Evolutionary conservation across 2,113 vertebrate genomes (phyloP).

Genomic region (Gasterosteus aculeatus): DNA sequence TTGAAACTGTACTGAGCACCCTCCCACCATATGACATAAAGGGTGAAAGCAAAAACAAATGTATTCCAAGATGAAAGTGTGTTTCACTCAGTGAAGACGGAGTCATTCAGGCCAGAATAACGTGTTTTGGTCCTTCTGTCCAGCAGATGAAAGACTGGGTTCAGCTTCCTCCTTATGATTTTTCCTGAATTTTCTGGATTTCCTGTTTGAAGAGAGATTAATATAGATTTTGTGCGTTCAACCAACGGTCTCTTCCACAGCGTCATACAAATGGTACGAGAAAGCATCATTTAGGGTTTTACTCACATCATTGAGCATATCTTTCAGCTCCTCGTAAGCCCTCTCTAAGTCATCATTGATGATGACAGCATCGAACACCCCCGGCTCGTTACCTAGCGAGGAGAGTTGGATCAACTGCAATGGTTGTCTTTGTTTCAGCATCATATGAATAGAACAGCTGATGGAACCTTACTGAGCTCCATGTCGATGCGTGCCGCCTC

Average conservation of each 20-base stretch:
- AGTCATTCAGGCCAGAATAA: slow-evolving; percentile 12
- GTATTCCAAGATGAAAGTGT: slow-evolving; percentile 1
- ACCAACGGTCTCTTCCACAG: neutral
- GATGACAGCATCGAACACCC: slow-evolving; percentile 91
- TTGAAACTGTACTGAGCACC: neutral
- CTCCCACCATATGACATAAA: neutral
- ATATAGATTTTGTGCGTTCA: neutral
- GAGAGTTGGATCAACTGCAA: neutral
- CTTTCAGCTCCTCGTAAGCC: slow-evolving; percentile 87
- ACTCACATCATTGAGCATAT: slow-evolving; percentile 87
- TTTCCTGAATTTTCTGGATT: slow-evolving; percentile 79
- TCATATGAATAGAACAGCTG: neutral
- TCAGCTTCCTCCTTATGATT: slow-evolving; percentile 50
- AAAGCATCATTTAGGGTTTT: neutral
- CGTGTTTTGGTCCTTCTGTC: slow-evolving; percentile 8
- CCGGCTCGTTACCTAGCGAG: slow-evolving; percentile 87
- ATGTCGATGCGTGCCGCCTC: slow-evolving; percentile 85
- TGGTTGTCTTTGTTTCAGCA: neutral
- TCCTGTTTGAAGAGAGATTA: slow-evolving; percentile 65
- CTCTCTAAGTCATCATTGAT: slow-evolving; percentile 90
- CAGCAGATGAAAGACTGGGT: slow-evolving; percentile 14
- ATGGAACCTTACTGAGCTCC: slow-evolving; percentile 89
- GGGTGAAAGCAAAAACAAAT: slow-evolving; percentile 12
- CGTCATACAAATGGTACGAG: neutral
- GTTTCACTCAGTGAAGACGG: slow-evolving; percentile 6